Conservation (phyloP, 2,113 vertebrate species). For the Malurus elegans region DNA sequence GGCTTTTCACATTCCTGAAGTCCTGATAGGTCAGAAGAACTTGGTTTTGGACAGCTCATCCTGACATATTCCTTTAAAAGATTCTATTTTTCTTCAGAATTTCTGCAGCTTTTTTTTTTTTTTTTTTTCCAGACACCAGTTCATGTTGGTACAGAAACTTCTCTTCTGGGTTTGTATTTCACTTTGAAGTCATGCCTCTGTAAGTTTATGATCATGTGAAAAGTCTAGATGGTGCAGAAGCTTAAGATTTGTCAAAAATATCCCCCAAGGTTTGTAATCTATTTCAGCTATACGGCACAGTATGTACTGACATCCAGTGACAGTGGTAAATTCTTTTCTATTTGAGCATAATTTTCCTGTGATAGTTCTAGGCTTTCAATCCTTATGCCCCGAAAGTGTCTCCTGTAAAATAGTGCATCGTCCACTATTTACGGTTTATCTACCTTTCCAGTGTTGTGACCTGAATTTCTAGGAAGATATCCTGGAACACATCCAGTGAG, state of each 20-base stretch:
- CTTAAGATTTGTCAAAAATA: slow-evolving; percentile 44
- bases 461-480: slow-evolving; percentile 4
- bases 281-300: not conserved
- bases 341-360: slow-evolving; percentile 14
- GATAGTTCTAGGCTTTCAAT: not conserved
- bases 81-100: not conserved
- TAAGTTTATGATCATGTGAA: not conserved
- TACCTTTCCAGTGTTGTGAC: not conserved
- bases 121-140: not conserved
- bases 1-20: not conserved
- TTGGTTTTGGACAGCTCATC: not conserved
- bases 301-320: slow-evolving; percentile 12
- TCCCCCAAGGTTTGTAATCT: slow-evolving; percentile 34
- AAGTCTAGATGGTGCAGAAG: slow-evolving; percentile 21
- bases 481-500: not conserved
- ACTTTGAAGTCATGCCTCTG: slow-evolving; percentile 36
- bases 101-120: not conserved
- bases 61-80: not conserved
- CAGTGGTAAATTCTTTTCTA: slow-evolving; percentile 16
- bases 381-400: not conserved
- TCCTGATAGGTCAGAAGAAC: not conserved
- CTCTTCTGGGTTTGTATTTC: slow-evolving; percentile 41
- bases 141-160: slow-evolving; percentile 18
- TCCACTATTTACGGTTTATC: not conserved
- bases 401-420: not conserved